phyloP scores from a whole-genome alignment of 1,140 invertebrate genomes.

The Psix sp. region DNA sequence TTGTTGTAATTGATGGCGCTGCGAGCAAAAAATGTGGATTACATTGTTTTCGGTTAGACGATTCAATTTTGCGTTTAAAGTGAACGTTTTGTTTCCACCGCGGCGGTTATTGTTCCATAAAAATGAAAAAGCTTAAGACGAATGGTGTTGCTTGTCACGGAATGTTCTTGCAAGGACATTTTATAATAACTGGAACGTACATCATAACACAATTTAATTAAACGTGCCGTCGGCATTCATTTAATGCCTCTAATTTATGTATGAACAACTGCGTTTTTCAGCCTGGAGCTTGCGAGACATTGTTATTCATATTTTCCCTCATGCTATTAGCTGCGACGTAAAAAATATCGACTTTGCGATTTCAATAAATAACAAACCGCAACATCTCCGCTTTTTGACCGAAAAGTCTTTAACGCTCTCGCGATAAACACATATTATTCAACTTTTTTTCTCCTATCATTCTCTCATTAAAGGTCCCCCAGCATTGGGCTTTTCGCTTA shows the following conservation, averaged over 20 bases:
- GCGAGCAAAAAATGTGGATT: too few relatives aligned
- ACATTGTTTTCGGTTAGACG: too few relatives aligned
- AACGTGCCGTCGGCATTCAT: conserved; percentile 73
- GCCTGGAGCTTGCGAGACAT: conserved; percentile 62
- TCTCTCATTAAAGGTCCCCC: too few relatives aligned
- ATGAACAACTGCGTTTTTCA: conserved; percentile 71
- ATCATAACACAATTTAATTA: conserved; percentile 76
- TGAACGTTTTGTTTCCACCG: neutral
- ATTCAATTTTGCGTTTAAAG: neutral
- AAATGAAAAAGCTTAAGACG: conserved; percentile 65
- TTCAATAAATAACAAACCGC: conserved; percentile 44
- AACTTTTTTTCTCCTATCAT: neutral
- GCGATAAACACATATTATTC: neutral
- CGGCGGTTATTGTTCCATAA: conserved; percentile 20
- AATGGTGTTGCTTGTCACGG: conserved; percentile 60
- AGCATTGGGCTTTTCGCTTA: too few relatives aligned
- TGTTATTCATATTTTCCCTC: conserved; percentile 50
- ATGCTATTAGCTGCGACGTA: conserved; percentile 37
- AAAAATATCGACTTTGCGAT: conserved; percentile 52
- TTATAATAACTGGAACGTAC: conserved; percentile 73
- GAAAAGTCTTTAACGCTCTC: conserved; percentile 17
- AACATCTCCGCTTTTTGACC: conserved; percentile 8
- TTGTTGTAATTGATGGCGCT: too few relatives aligned
- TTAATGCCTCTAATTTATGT: conserved; percentile 74
- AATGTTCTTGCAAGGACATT: conserved; percentile 58